These are phyloP conservation scores for Anastrepha obliqua DNA, from an alignment of 1,140 invertebrate species.

Conservation along the genomic window DNA sequence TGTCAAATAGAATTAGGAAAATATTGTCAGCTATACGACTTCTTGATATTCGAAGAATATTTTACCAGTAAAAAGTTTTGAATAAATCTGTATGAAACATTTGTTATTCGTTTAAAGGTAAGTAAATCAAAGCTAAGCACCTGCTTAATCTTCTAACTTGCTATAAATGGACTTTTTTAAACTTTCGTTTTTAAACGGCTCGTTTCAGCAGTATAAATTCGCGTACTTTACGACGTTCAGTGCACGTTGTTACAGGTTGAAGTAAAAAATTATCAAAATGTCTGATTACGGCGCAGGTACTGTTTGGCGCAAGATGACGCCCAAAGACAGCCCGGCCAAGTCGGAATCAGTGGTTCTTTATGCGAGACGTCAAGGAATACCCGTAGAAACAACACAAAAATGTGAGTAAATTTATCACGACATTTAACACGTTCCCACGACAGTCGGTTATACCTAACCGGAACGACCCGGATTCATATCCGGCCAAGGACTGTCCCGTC, in stretches of 20 bases:
- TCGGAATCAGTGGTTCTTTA: slow-evolving; percentile 88
- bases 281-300: slow-evolving; percentile 94
- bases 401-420: slow-evolving; percentile 79
- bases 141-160: not conserved
- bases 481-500: too few species aligned
- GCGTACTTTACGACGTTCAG: not conserved
- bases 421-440: too few species aligned
- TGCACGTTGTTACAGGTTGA: not conserved
- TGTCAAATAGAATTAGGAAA: not conserved
- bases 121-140: not conserved
- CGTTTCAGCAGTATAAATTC: not conserved
- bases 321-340: slow-evolving; percentile 90
- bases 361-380: slow-evolving; percentile 89
- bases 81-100: not conserved
- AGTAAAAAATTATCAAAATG: slow-evolving; percentile 59
- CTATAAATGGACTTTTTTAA: not conserved
- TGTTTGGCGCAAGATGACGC: slow-evolving; percentile 90
- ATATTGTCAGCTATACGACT: slow-evolving; percentile 1
- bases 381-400: slow-evolving; percentile 96
- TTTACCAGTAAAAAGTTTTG: slow-evolving; percentile 1
- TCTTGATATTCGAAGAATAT: slow-evolving; percentile 19
- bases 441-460: too few species aligned
- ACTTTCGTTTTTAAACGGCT: not conserved
- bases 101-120: not conserved
- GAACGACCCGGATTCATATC: too few species aligned